A percentile compares a stretch with the other conserved stretches of the same genome.
phyloP scores from a whole-genome alignment of 2,113 vertebrate genomes.

The Colius striatus region DNA sequence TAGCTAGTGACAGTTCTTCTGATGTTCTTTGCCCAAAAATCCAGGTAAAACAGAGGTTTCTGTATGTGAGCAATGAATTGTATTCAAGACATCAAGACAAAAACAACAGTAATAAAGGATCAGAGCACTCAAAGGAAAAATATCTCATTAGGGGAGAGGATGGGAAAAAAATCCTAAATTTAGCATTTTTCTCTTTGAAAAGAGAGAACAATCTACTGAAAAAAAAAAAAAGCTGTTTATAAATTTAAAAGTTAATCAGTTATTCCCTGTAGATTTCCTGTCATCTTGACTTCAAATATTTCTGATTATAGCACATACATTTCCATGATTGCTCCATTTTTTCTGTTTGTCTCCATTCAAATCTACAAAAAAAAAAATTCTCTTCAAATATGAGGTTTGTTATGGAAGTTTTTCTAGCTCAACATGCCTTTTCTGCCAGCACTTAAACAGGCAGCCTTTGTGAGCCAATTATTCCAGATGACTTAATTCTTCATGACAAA shows the following conservation, averaged over 20 bases:
- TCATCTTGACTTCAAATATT: neutral
- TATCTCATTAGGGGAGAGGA: neutral
- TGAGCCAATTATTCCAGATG: constrained; percentile 42
- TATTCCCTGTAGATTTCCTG: neutral
- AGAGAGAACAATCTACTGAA: neutral
- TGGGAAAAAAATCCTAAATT: neutral
- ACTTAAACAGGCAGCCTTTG: constrained; percentile 31
- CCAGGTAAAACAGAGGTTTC: neutral
- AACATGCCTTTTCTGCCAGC: constrained; percentile 1
- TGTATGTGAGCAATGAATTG: neutral
- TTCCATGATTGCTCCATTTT: neutral
- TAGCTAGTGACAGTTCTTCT: neutral
- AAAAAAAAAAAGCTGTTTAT: neutral
- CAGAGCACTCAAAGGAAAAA: neutral
- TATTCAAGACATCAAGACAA: neutral
- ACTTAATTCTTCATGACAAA: constrained; percentile 43
- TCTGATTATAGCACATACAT: neutral
- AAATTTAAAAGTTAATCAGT: neutral
- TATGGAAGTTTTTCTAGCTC: constrained; percentile 32
- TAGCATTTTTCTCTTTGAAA: neutral
- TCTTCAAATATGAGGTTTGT: neutral
- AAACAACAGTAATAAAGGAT: neutral
- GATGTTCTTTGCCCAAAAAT: neutral
- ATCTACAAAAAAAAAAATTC: neutral
- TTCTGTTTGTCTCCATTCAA: neutral